Base-by-base conservation (phyloP, 1,140 invertebrate genomes). In the Macrocentrus cingulum region DNA sequence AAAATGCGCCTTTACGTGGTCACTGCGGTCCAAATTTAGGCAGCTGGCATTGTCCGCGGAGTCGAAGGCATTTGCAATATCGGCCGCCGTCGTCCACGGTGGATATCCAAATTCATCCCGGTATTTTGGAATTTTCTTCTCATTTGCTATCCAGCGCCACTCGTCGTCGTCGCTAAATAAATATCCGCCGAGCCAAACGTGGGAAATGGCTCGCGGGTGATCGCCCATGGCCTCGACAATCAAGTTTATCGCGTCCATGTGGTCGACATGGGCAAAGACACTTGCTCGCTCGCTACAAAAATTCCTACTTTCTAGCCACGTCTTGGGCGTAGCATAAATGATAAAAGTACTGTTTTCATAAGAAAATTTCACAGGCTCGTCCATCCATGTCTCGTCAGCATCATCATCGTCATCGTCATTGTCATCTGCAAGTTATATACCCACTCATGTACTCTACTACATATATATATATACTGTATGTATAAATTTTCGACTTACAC, bases 151-250 rank as follows among this genome's bases (percentile, higher is more conserved):
- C 68, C 68, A 70, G 48, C 44, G 46, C 68, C 67, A 71, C 42
- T 63, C 48, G 34, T 60, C 62, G n/a, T 18, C 20, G 13, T 57
- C 65, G 2, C 18, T 20, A 44, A 56, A 42, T 15, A 55, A 61
- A 41, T 62, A 2, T 23, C 64, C 67, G 3, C 66, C 66, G 8
- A 66, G 51, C 66, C 67, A 71, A 8, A 69, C 11, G 22, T 71
- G 67, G 29, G 58, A 56, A 18, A 70, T 61, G 53, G 61, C 65
- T 62, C 63, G 61, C 7, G 67, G 69, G 61, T 69, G 67, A 66
- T 71, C 69, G 6, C 64, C 66, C 67, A 71, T 71, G 7, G 66
- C 64, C 41, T 66, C 62, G 32, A 67, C 56, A 18, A 71, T 67
- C 9, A 64, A 9, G 51, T 65, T 63, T 6, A 64, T 62, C 2